A percentile compares a stretch with the other conserved stretches of the same genome.
Evolutionary conservation across 1,140 invertebrate species (phyloP).

Genomic region (Gyrodactylus bullatarudis): DNA sequence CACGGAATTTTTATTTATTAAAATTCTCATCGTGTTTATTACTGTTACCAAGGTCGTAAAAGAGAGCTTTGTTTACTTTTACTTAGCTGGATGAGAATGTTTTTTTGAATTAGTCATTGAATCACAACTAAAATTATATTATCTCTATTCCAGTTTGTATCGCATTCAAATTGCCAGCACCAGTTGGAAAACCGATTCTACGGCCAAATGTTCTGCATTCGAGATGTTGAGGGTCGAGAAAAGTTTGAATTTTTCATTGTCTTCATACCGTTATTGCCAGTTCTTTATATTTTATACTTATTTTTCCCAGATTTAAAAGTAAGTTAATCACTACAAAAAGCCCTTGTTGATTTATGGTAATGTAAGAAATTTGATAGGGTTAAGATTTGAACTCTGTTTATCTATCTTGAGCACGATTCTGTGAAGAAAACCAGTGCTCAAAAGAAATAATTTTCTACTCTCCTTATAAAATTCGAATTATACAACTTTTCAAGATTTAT

Average conservation of each 20-base stretch:
- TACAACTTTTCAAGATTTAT: not conserved
- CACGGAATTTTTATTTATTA: not conserved
- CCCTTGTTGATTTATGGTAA: too few relatives aligned
- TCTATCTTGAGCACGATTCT: not conserved
- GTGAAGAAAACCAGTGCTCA: not conserved
- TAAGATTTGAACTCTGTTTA: not conserved
- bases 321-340: not conserved
- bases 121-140: not conserved
- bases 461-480: too few relatives aligned
- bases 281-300: not conserved
- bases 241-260: slow-evolving; percentile 4
- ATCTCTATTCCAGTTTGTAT: slow-evolving; percentile 9
- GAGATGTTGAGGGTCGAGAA: slow-evolving; percentile 1
- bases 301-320: slow-evolving; percentile 4
- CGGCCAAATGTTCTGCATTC: slow-evolving; percentile 5
- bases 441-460: not conserved
- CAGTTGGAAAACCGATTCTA: slow-evolving; percentile 9
- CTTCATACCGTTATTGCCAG: slow-evolving; percentile 3
- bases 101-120: too few relatives aligned
- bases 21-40: not conserved
- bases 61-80: too few relatives aligned
- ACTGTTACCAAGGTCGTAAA: too few relatives aligned
- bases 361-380: not conserved
- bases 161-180: slow-evolving; percentile 10
- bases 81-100: too few relatives aligned